These are phyloP conservation scores for Hemicrepidius hirtus DNA, from an alignment of 2,888 invertebrate genomes.

Conservation along the genomic window DNA sequence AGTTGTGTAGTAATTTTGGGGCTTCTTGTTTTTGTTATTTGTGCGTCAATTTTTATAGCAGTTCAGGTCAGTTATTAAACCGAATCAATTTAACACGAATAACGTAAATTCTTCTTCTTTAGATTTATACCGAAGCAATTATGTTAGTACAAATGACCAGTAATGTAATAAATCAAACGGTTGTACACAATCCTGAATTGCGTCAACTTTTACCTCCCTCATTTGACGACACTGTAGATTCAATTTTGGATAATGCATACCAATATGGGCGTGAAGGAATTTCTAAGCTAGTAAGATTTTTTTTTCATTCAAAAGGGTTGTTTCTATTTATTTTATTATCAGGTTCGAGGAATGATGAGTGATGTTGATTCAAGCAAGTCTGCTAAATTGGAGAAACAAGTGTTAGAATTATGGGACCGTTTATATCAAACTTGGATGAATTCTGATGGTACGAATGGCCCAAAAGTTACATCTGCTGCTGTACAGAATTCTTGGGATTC, in stretches of 20 bases:
- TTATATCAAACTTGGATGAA: conserved; percentile 95
- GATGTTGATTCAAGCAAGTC: conserved; percentile 88
- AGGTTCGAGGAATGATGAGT: conserved; percentile 86
- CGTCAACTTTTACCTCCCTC: conserved; percentile 89
- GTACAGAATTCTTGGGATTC: conserved; percentile 84
- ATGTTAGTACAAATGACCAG: conserved; percentile 92
- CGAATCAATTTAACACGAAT: too few relatives aligned
- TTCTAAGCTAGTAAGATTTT: conserved; percentile 87
- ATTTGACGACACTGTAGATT: conserved; percentile 90
- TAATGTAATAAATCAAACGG: conserved; percentile 90
- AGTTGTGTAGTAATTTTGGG: conserved; percentile 90
- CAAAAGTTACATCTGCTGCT: conserved; percentile 83
- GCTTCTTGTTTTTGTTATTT: conserved; percentile 86
- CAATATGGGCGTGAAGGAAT: conserved; percentile 94
- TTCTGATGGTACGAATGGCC: conserved; percentile 78
- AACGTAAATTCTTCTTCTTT: too few relatives aligned
- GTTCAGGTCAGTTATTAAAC: conserved; percentile 80
- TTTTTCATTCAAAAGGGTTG: too few relatives aligned
- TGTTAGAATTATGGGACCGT: conserved; percentile 94
- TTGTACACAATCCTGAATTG: conserved; percentile 91
- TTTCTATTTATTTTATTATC: conserved; percentile 40
- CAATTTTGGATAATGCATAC: conserved; percentile 94
- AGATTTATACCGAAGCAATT: conserved; percentile 96
- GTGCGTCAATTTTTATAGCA: conserved; percentile 87
- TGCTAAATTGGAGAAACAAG: conserved; percentile 88